Evolutionary conservation across 2,113 vertebrate species (phyloP).

Genomic region (Sisor rabdophorus): DNA sequence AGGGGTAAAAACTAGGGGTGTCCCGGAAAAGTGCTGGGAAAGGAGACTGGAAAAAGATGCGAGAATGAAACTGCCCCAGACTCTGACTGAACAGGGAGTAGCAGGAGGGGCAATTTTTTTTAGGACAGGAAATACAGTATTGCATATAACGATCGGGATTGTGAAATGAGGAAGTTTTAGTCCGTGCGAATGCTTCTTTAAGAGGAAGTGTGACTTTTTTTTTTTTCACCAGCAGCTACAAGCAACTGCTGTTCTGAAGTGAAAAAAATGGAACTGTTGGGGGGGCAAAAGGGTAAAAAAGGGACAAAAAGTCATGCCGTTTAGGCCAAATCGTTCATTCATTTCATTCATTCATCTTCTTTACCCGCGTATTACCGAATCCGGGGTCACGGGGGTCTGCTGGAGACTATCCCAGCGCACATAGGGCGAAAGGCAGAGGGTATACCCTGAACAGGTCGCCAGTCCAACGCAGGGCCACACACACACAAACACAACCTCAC

Average conservation of each 20-base stretch:
- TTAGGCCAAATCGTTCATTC: background rate
- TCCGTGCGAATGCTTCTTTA: slow-evolving; percentile 30
- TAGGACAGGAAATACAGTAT: background rate
- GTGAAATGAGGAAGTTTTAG: background rate
- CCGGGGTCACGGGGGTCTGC: no score
- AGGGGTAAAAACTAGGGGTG: slow-evolving; percentile 16
- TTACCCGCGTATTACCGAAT: no score
- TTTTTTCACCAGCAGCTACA: slow-evolving; percentile 36
- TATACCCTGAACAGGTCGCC: no score
- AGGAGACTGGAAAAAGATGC: background rate
- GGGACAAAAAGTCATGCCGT: background rate
- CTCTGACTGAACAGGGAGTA: background rate
- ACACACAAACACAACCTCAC: no score
- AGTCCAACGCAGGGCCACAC: no score
- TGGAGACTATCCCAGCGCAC: no score
- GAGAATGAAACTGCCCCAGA: background rate
- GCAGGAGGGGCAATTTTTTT: background rate
- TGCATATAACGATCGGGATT: slow-evolving; percentile 1
- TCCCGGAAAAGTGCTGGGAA: slow-evolving; percentile 2
- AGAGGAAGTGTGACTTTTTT: slow-evolving; percentile 27
- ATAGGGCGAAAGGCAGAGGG: no score
- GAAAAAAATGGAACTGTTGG: slow-evolving; percentile 32
- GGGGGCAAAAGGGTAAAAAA: background rate
- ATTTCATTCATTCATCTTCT: no score
- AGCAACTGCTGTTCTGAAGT: slow-evolving; percentile 4